These are phyloP conservation scores for Macrobrachium nipponense DNA, from an alignment of 1,140 invertebrate genomes.

Conservation along the genomic window DNA sequence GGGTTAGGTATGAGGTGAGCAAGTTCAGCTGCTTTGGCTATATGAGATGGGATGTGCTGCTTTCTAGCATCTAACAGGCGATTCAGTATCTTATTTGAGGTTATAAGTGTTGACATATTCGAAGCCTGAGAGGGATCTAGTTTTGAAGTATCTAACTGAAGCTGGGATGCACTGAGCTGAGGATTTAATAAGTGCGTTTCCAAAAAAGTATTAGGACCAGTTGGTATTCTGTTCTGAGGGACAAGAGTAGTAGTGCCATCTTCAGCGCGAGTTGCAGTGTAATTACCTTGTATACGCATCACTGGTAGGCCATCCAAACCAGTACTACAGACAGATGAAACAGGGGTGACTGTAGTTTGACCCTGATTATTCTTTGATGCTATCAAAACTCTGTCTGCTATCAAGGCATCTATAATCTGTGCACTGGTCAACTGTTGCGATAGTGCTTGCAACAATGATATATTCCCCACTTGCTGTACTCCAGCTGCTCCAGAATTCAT, in stretches of 20 bases:
- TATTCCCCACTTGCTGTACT: conserved; percentile 7
- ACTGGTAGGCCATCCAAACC: conserved; percentile 34
- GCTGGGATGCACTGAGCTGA: conserved; percentile 15
- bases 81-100: conserved; percentile 45
- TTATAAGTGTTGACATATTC: conserved; percentile 34
- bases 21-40: conserved; percentile 51
- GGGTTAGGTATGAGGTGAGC: conserved; percentile 51
- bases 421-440: conserved; percentile 15
- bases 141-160: conserved; percentile 5
- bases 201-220: neutral
- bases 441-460: conserved; percentile 23
- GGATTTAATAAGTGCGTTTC: conserved; percentile 15
- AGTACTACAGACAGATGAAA: neutral
- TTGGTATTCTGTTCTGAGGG: neutral
- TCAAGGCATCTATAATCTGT: conserved; percentile 40
- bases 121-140: conserved; percentile 11
- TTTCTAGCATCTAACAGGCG: conserved; percentile 42
- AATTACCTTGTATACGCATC: conserved; percentile 23
- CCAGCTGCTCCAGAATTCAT: neutral
- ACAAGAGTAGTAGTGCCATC: neutral
- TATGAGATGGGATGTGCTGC: conserved; percentile 55
- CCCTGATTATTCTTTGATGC: conserved; percentile 34
- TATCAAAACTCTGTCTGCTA: conserved; percentile 40
- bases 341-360: conserved; percentile 14
- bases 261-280: conserved; percentile 14